phyloP scores from a whole-genome alignment of 2,797 vertebrate genomes.

The Scyliorhinus canicula region DNA sequence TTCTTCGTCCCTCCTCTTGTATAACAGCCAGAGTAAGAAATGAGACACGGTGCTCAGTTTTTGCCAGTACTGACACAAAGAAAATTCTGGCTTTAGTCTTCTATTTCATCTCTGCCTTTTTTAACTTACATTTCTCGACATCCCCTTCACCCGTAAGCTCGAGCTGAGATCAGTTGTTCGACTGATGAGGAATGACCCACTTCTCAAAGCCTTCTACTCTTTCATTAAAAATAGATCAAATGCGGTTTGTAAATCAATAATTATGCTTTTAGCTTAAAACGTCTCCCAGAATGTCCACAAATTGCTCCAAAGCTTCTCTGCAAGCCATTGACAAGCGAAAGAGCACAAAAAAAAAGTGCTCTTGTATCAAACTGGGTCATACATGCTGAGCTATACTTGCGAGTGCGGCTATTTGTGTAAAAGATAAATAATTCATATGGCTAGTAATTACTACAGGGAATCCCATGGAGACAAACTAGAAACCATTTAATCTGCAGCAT shows the following conservation, averaged over 20 bases:
- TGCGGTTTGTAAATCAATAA: background rate
- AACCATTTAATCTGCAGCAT: slow-evolving; percentile 49
- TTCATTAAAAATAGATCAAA: background rate
- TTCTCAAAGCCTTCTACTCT: background rate
- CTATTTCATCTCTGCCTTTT: background rate
- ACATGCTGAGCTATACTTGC: slow-evolving; percentile 44
- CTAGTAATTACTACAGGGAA: slow-evolving; percentile 52
- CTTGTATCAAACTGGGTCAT: slow-evolving; percentile 31
- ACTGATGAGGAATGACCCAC: background rate
- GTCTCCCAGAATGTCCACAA: background rate
- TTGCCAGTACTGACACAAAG: background rate
- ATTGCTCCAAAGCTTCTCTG: background rate
- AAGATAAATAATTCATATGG: slow-evolving; percentile 68
- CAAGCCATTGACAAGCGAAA: background rate
- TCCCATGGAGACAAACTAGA: slow-evolving; percentile 51
- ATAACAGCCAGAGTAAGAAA: background rate
- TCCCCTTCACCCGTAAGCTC: background rate
- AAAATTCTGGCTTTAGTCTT: background rate
- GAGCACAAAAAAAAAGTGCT: background rate
- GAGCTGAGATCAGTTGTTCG: background rate
- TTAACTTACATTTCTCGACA: background rate
- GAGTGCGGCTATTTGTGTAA: slow-evolving; percentile 31
- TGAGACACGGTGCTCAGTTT: background rate
- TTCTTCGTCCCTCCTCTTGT: background rate
- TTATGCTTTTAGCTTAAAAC: slow-evolving; percentile 6